Evolutionary conservation across 1,140 invertebrate genomes (phyloP), one percentile per base, ranked within the genome.

Genomic region (Whitmania pigra): DNA sequence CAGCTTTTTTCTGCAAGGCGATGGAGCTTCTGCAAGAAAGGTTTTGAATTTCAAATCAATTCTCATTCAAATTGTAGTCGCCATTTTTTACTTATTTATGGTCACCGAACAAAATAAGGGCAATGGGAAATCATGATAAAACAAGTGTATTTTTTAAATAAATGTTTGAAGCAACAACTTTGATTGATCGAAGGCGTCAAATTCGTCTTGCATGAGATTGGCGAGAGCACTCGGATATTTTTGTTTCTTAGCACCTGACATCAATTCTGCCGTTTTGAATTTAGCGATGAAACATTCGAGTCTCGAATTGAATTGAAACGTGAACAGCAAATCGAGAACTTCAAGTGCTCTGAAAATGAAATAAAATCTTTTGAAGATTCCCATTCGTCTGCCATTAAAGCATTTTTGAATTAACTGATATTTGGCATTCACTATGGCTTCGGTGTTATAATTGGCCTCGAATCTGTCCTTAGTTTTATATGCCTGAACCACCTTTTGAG

Each of bases 371-470:
- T 7, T 49, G 43, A 49, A 49, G 43, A 49, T 49, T 49, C 43
- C 5, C 43, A 15, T 49, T 49, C 43, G 43, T 7, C 0, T 49
- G 43, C 2, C 43, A 49, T 17, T 13, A 17, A 49, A 11, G 9
- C 9, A 49, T 49, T 49, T n/a, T 49, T 1, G 0, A 2, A 76
- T 80, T 76, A 74, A 82, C 80, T 80, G 79, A 57, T 77, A 75
- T 74, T 82, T 82, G 36, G 79, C 80, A 75, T 80, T 78, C 7
- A 79, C 78, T n/a, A 82, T 77, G 40, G 80, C 80, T 66, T 77
- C 76, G 2, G 80, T 80, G 73, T 80, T 76, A 15, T 72, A 73
- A 72, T 74, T 77, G 49, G 75, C 74, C 70, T 77, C 70, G 67
- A 77, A 82, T 69, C 80, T 74, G 53, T 76, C 78, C 29, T 66